Base-by-base conservation (phyloP, 2,113 vertebrate genomes). In the Boulengerochromis microlepis region DNA sequence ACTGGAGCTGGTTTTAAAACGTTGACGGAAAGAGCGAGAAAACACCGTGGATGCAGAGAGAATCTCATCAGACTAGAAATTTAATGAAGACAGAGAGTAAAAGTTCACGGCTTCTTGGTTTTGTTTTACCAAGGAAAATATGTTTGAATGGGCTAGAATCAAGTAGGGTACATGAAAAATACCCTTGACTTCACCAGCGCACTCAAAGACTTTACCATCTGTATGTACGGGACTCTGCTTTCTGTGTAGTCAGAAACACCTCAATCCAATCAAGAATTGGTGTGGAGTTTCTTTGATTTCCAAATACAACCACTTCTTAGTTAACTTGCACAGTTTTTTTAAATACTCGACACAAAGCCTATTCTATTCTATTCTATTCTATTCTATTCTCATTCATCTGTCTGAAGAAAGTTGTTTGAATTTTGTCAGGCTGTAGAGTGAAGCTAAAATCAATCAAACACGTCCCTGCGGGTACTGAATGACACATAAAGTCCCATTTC, bases 1-100 rank as follows among this genome's bases (percentile, higher is more conserved):
- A 69, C 31, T 83, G 59, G 80, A 85, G 74, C 52, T 22, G 35
- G 61, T 76, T 82, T 86, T 24, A 31, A 85, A 85, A 84, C 3
- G 5, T 52, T 50, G 54, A 87, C 2, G 6, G 52, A 50, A 52
- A 50, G 40, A 29, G 1, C 12, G 16, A 54, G 19, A 13, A 57
- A 85, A 40, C 31, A 33, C 40, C 2, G 12, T 16, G 56, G 19
- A 84, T 3, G 18, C 10, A 31, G 9, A 85, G 74, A 33, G 56
- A 38, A 86, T 80, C 22, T 89, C 24, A 33, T 80, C 57, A 18
- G 61, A 83, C 57, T 31, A 38, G 22, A 50, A 66, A 33, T 19
- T 10, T 61, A 85, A 85, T 59, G 3, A 84, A 84, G 29, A 38
- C 22, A 1, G 40, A 24, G 19, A 35, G 45, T 69, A 66, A 78